Evolutionary conservation across 1,140 invertebrate species (phyloP).

Genomic region (Leptinotarsa defecta): DNA sequence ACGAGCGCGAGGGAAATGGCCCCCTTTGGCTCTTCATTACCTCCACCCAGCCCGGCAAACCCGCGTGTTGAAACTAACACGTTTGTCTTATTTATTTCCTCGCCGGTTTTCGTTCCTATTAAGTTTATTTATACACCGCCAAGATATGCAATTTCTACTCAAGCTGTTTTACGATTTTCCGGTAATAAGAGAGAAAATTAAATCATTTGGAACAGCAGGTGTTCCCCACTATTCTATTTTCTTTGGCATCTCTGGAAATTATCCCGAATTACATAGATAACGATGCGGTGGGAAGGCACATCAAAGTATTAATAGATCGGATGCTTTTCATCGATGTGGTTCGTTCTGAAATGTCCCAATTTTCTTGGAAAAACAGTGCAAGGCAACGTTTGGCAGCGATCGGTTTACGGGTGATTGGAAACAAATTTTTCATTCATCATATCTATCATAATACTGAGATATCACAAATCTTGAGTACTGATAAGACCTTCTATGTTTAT

Average conservation of each 20-base stretch:
- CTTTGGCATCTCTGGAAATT: not conserved
- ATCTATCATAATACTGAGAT: too few relatives aligned
- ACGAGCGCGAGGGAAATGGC: not conserved
- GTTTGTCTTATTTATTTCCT: slow-evolving; percentile 15
- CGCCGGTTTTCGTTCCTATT: slow-evolving; percentile 13
- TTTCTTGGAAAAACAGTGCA: too few relatives aligned
- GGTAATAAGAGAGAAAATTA: slow-evolving; percentile 6
- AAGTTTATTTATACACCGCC: not conserved
- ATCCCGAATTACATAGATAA: not conserved
- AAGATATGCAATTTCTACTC: slow-evolving; percentile 6
- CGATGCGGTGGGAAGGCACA: not conserved
- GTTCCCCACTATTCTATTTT: not conserved
- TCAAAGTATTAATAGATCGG: too few relatives aligned
- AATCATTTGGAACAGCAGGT: slow-evolving; percentile 1
- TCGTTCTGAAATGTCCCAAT: too few relatives aligned
- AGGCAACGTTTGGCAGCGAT: too few relatives aligned
- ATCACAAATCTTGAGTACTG: too few relatives aligned
- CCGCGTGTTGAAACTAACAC: slow-evolving; percentile 4
- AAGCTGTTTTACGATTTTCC: slow-evolving; percentile 3
- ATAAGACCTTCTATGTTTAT: too few relatives aligned
- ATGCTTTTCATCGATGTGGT: too few relatives aligned
- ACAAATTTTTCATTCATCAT: too few relatives aligned
- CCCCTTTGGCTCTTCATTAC: not conserved
- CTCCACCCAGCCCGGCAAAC: not conserved
- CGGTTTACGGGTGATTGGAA: too few relatives aligned